Base-by-base conservation (phyloP, 1,140 invertebrate genomes). In the Drosophila busckii region DNA sequence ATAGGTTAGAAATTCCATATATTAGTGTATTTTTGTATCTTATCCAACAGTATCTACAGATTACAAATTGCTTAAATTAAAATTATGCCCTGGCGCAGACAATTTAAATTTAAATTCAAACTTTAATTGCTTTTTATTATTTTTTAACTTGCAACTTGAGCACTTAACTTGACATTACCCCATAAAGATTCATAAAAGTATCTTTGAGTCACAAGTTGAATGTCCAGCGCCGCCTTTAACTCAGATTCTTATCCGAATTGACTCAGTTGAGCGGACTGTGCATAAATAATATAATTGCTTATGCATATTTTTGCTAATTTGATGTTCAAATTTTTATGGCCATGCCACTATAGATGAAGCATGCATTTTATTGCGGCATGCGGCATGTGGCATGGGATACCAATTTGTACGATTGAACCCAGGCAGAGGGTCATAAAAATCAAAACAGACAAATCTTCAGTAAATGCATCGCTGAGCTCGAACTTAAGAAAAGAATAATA, bases 401-500 rank as follows among this genome's bases (percentile, higher is more conserved):
- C 45, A 70, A 71, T 70, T 26, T 40, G 53, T 25, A 45, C 34
- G 32, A 49, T 67, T 60, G 63, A 17, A 42, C 25, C 22, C 40
- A 34, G 35, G 44, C 20, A 53, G 53, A 64, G 75, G 59, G 56
- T 80, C 73, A 58, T 80, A 80, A 80, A 80, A 80, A 78, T 80
- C 75, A 68, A 80, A 80, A 69, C 64, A 69, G 59, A 80, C 75
- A 80, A 82, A 80, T 73, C 54, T 68, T 82, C 73, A 80, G 68
- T 28, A 53, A 70, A 80, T 60, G 59, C 69, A 80, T 69, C 68
- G 37, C 20, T n/a, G n/a, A n/a, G n/a, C n/a, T n/a, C n/a, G n/a
- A n/a, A n/a, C n/a, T n/a, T n/a, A n/a, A n/a, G n/a, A n/a, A n/a
- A n/a, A n/a, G n/a, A n/a, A n/a, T n/a, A n/a, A n/a, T n/a, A n/a